These are phyloP conservation scores for Stenodera caucasica DNA, from an alignment of 2,888 invertebrate species.

Conservation along the genomic window DNA sequence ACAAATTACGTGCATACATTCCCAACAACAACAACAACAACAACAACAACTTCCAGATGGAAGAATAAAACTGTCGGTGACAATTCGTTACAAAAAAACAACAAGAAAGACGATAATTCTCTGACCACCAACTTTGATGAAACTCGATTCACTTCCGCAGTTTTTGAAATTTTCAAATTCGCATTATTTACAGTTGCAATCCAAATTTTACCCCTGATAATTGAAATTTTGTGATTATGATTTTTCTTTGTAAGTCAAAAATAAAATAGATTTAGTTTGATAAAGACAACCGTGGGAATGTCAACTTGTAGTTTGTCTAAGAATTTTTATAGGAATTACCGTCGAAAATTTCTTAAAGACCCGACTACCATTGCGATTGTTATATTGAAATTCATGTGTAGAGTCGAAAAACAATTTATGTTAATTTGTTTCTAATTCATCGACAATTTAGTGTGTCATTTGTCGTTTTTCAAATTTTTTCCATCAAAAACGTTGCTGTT, in stretches of 20 bases:
- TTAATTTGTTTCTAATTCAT: not conserved
- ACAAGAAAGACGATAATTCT: not conserved
- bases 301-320: not conserved
- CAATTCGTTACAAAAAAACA: not conserved
- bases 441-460: not conserved
- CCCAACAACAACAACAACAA: not conserved
- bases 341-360: not conserved
- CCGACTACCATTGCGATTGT: not conserved
- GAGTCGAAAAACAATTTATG: not conserved
- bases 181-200: not conserved
- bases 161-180: not conserved
- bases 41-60: not conserved
- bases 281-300: slow-evolving; percentile 3
- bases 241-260: too few species aligned
- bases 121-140: not conserved
- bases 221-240: too few species aligned
- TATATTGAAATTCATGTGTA: not conserved
- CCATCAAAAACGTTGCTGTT: slow-evolving; percentile 3
- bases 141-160: not conserved
- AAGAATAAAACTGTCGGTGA: not conserved
- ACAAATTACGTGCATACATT: slow-evolving; percentile 17
- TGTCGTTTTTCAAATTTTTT: slow-evolving; percentile 43
- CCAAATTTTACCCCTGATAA: too few species aligned
- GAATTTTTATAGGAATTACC: slow-evolving; percentile 1
- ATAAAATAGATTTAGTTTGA: not conserved